These are phyloP conservation scores for Bujurquina vittata DNA, from an alignment of 2,113 vertebrate species.

Conservation along the genomic window DNA sequence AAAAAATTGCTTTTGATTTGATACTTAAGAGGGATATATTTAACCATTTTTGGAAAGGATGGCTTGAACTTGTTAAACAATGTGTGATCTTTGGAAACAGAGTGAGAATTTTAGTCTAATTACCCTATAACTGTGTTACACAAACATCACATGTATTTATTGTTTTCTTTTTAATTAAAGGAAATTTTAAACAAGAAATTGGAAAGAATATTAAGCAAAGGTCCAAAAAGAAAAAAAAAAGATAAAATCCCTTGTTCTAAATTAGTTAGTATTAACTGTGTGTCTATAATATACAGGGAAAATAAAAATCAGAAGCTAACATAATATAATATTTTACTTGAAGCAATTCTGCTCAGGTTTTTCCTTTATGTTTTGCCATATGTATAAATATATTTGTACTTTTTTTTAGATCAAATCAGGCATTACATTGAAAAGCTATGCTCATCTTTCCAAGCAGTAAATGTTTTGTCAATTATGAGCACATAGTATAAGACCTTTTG, in stretches of 20 bases:
- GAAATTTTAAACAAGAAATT: too few species aligned
- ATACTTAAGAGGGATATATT: too few species aligned
- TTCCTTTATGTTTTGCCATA: not conserved
- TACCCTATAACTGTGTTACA: not conserved
- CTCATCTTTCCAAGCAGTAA: not conserved
- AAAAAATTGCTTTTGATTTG: not conserved
- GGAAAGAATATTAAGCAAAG: too few species aligned
- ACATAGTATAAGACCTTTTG: conserved; percentile 14
- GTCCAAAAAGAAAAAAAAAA: too few species aligned
- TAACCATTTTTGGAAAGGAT: not conserved
- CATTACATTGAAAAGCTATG: not conserved
- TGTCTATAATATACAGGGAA: not conserved
- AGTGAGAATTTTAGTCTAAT: not conserved
- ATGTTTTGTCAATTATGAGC: not conserved
- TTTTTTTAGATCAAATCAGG: not conserved
- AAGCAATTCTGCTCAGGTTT: not conserved
- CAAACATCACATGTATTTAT: not conserved
- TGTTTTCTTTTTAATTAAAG: too few species aligned
- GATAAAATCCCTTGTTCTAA: too few species aligned
- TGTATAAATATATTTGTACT: not conserved
- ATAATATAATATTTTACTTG: not conserved
- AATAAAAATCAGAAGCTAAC: not conserved
- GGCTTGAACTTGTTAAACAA: not conserved
- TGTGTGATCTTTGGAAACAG: not conserved
- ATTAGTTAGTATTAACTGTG: not conserved